Evolutionary conservation across 2,888 invertebrate genomes (phyloP).

Genomic region (Cotesia congregata): DNA sequence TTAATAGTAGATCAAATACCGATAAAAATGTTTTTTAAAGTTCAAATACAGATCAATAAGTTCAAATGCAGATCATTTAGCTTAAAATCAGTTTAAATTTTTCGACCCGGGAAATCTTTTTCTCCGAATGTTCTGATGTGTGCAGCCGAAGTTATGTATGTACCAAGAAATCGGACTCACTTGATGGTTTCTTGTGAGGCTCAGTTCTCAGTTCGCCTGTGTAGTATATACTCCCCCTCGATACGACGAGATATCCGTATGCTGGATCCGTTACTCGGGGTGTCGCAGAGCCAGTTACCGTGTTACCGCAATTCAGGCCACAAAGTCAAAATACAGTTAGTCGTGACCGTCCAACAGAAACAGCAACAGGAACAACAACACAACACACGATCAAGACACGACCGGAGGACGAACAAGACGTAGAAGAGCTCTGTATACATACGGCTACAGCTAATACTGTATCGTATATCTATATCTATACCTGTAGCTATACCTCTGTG

Average conservation of each 20-base stretch:
- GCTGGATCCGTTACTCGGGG: constrained; percentile 65
- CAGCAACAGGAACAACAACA: constrained; percentile 47
- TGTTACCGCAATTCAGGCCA: constrained; percentile 71
- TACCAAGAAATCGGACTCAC: constrained; percentile 15
- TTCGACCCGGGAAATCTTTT: background rate
- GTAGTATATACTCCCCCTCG: constrained; percentile 44
- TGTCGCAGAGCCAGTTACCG: constrained; percentile 70
- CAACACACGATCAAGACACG: constrained; percentile 31
- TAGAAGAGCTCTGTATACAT: constrained; percentile 22
- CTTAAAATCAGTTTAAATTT: too few relatives aligned
- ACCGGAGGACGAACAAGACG: constrained; percentile 11
- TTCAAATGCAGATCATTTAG: too few relatives aligned
- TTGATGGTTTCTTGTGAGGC: constrained; percentile 25
- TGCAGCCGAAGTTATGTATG: constrained; percentile 18
- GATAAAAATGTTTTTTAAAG: too few relatives aligned
- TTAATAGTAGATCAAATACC: too few relatives aligned
- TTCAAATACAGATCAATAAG: too few relatives aligned
- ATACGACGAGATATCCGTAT: constrained; percentile 29
- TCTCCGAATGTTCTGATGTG: constrained; percentile 12
- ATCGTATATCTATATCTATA: background rate
- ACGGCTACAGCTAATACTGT: background rate
- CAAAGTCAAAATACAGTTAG: constrained; percentile 71
- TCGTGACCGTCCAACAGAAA: constrained; percentile 59
- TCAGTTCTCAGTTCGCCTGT: constrained; percentile 33
- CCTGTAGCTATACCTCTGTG: background rate